Conservation (phyloP, 2,888 invertebrate species). For the Drosophila maculinotata region DNA sequence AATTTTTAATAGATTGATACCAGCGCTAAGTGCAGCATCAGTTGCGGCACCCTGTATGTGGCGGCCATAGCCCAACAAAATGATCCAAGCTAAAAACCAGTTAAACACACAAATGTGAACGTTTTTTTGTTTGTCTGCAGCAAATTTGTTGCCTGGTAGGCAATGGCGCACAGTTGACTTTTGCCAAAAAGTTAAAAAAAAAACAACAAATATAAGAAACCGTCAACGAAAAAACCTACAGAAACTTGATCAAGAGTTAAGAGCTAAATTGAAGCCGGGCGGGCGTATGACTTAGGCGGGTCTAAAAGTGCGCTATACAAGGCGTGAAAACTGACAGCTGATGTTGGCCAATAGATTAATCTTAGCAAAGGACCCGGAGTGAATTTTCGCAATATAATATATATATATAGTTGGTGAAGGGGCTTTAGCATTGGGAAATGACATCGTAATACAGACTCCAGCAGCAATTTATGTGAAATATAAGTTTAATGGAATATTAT, state of each 20-base stretch:
- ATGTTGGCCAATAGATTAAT: slow-evolving; percentile 31
- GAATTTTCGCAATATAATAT: too few relatives aligned
- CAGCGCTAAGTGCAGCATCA: too few relatives aligned
- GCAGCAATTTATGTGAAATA: too few relatives aligned
- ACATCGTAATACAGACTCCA: too few relatives aligned
- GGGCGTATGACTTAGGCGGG: slow-evolving; percentile 53
- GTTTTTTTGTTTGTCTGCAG: slow-evolving; percentile 53
- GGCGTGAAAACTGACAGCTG: slow-evolving; percentile 30
- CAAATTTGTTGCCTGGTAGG: slow-evolving; percentile 67
- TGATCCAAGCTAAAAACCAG: slow-evolving; percentile 64
- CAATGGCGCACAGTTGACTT: slow-evolving; percentile 61
- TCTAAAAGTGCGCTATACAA: slow-evolving; percentile 50
- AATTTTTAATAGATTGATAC: background rate
- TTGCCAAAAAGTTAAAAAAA: slow-evolving; percentile 62
- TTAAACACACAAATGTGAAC: slow-evolving; percentile 70
- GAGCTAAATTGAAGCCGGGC: slow-evolving; percentile 41
- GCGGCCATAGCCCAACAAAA: slow-evolving; percentile 33
- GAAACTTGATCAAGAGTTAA: slow-evolving; percentile 73
- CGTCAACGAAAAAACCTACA: slow-evolving; percentile 59
- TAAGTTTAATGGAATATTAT: too few relatives aligned
- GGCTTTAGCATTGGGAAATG: too few relatives aligned
- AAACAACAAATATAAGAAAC: slow-evolving; percentile 36
- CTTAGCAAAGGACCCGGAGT: background rate
- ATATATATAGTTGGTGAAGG: too few relatives aligned
- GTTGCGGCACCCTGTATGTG: slow-evolving; percentile 44